Evolutionary conservation across 2,888 invertebrate genomes (phyloP), one percentile per base, ranked within the genome.

Genomic region (Galeruca laticollis): DNA sequence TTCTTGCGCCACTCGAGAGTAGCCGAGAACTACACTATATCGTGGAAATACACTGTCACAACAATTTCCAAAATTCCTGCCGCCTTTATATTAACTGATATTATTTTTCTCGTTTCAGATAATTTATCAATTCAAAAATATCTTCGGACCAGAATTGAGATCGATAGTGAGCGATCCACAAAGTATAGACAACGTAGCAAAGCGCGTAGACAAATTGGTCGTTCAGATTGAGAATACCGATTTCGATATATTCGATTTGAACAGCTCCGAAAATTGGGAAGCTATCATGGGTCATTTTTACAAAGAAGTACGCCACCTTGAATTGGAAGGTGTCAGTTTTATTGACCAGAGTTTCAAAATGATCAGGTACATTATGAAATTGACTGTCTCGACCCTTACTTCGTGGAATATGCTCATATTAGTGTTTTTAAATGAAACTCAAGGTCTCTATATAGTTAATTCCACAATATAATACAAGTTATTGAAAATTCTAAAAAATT

Each of bases 151-250:
- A 1, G 94, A 96, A 79, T 85, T 97, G 2, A 95, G 95, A 81
- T 92, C 95, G 0, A 93, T 97, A 37, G 93, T 96, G 40, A 92
- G 91, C 72, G 95, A 97, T 82, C 95, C 96, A 0, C 91, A 93
- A 10, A 92, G 94, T 79, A 94, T 97, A 59, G 96, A 97, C 80
- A 91, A 92, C 73, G 92, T 97, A 4, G 88, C 95, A 18, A 92
- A 93, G 73, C 90, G 94, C 70, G 93, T 97, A 1, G 92, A 92
- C 78, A 90, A 90, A 63, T 87, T 97, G 26, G 90, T 95, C 0
- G 88, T 89, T 60, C 94, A 94, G 1, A 91, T 95, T 26, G 87
- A 92, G 43, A 90, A 91, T 74, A 90, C 95, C 0, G 93, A 93
- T 81, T 97, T 95, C 83, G 94, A 97, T 81, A 90, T 96, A 11